Evolutionary conservation across 2,113 vertebrate genomes (phyloP).

Genomic region (Rhea americana): DNA sequence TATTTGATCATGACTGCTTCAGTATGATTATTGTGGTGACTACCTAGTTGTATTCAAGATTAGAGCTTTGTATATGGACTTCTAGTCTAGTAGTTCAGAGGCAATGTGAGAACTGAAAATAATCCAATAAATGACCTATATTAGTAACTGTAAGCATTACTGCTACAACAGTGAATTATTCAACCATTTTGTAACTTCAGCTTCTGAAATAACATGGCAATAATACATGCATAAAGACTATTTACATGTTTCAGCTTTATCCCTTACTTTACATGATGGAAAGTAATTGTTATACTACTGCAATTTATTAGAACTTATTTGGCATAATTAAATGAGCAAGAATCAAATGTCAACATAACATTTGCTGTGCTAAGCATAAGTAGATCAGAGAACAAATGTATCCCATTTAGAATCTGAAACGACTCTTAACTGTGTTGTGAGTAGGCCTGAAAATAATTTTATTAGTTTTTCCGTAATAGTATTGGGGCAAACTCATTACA

Average conservation of each 20-base stretch:
- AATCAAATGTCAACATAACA: conserved; percentile 68
- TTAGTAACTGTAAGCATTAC: conserved; percentile 26
- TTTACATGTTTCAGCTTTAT: conserved; percentile 62
- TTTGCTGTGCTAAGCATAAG: conserved; percentile 77
- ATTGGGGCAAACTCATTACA: conserved; percentile 45
- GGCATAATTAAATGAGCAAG: conserved; percentile 62
- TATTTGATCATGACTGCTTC: background rate
- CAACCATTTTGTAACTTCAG: conserved; percentile 44
- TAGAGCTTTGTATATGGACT: background rate
- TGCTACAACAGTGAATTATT: conserved; percentile 52
- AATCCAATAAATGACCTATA: conserved; percentile 8
- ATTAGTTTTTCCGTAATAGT: conserved; percentile 35
- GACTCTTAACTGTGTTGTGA: conserved; percentile 41
- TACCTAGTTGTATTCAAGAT: background rate
- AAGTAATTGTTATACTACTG: conserved; percentile 59
- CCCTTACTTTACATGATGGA: conserved; percentile 49
- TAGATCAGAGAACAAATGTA: conserved; percentile 69
- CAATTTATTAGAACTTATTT: conserved; percentile 74
- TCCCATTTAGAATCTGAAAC: conserved; percentile 71
- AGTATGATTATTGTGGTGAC: background rate
- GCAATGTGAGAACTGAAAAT: conserved; percentile 23
- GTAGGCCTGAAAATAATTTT: conserved; percentile 63
- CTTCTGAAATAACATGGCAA: conserved; percentile 55
- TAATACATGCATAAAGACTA: conserved; percentile 56
- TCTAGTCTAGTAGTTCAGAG: conserved; percentile 6